These are phyloP conservation scores for Pithys albifrons DNA, from an alignment of 2,113 vertebrate genomes.

Conservation along the genomic window DNA sequence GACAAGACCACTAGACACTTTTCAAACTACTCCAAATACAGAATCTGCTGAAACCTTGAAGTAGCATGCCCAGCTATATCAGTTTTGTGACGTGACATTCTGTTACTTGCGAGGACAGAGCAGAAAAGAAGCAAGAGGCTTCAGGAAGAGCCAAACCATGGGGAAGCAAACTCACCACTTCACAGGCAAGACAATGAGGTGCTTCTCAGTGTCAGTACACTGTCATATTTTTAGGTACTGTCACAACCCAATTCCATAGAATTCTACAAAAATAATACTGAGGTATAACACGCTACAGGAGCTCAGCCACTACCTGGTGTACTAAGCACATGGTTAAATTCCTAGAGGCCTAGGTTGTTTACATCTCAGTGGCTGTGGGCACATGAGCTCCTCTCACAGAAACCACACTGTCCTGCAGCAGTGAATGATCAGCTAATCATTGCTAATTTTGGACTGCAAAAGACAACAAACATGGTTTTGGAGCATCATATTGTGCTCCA, in stretches of 20 bases:
- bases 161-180: background rate
- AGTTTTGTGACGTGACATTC: conserved; percentile 7
- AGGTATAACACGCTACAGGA: background rate
- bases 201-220: background rate
- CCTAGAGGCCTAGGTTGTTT: background rate
- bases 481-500: background rate
- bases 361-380: background rate
- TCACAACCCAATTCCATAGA: background rate
- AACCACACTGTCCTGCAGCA: background rate
- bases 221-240: background rate
- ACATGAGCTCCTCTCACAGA: background rate
- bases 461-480: background rate
- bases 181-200: background rate
- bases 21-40: conserved; percentile 35
- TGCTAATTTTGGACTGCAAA: background rate
- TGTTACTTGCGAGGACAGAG: conserved; percentile 14
- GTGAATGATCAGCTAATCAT: background rate
- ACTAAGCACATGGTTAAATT: background rate
- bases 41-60: conserved; percentile 55
- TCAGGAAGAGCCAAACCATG: background rate
- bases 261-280: background rate
- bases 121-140: background rate
- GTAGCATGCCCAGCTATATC: conserved; percentile 36
- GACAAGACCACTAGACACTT: conserved; percentile 36
- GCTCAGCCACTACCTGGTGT: background rate